Conservation (phyloP, 2,888 invertebrate genomes). For the Archips crataeganus region DNA sequence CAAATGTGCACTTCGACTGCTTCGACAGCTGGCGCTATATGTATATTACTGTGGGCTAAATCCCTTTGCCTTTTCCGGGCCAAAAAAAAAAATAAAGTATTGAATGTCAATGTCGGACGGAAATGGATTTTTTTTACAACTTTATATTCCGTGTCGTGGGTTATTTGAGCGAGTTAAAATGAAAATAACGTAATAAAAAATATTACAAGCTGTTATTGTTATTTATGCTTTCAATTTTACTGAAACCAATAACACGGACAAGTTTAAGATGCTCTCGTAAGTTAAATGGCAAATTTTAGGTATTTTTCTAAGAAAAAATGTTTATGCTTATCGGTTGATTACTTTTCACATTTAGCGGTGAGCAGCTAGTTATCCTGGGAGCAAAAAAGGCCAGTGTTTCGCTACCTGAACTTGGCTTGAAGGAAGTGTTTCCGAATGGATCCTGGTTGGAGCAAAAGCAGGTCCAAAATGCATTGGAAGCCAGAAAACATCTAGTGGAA, state of each 20-base stretch:
- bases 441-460: constrained; percentile 87
- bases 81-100: background rate
- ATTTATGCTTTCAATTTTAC: background rate
- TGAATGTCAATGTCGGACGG: background rate
- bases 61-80: background rate
- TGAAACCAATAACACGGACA: constrained; percentile 49
- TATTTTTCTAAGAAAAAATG: background rate
- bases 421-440: constrained; percentile 82
- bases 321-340: constrained; percentile 3
- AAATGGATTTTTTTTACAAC: background rate
- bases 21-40: too few relatives aligned
- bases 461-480: constrained; percentile 83
- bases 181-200: constrained; percentile 3
- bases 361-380: constrained; percentile 69
- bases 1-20: too few relatives aligned
- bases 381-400: constrained; percentile 72
- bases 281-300: constrained; percentile 44
- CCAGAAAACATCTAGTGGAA: constrained; percentile 80
- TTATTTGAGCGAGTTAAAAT: constrained; percentile 11
- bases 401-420: constrained; percentile 83
- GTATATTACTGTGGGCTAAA: background rate
- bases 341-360: constrained; percentile 61
- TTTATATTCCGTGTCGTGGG: constrained; percentile 1
- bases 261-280: constrained; percentile 62
- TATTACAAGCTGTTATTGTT: background rate